Conservation (phyloP, 2,888 invertebrate species). For the Steinernema carpocapsae region DNA sequence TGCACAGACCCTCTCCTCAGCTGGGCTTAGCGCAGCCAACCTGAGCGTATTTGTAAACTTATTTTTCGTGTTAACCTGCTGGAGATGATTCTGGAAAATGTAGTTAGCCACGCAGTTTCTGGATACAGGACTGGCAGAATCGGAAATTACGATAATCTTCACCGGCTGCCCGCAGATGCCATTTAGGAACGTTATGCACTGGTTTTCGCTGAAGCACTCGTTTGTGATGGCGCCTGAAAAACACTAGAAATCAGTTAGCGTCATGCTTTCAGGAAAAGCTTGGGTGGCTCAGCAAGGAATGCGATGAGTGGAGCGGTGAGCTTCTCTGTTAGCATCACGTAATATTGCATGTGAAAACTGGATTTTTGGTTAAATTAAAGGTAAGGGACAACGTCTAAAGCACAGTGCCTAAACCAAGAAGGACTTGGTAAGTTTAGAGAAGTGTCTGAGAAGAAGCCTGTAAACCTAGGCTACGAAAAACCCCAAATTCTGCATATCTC, state of each 20-base stretch:
- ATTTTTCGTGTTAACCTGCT: not conserved
- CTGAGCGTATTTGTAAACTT: not conserved
- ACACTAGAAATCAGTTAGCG: constrained; percentile 53
- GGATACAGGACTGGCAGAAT: constrained; percentile 37
- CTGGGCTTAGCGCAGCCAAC: constrained; percentile 13
- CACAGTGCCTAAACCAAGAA: too few relatives aligned
- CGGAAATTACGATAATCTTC: constrained; percentile 45
- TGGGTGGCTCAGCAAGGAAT: not conserved
- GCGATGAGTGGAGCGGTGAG: constrained; percentile 41
- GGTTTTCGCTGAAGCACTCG: constrained; percentile 41
- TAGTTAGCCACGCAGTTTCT: constrained; percentile 45
- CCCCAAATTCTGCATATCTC: too few relatives aligned
- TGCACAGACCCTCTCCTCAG: constrained; percentile 16
- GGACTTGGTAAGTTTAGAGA: too few relatives aligned
- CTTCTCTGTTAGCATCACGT: constrained; percentile 46
- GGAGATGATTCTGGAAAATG: constrained; percentile 39
- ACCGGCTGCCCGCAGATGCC: constrained; percentile 49
- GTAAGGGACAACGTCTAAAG: constrained; percentile 50
- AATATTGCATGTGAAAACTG: constrained; percentile 51
- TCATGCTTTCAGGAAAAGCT: constrained; percentile 35
- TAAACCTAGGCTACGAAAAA: too few relatives aligned
- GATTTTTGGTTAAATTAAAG: constrained; percentile 43
- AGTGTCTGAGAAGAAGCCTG: too few relatives aligned
- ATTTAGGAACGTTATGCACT: constrained; percentile 41
- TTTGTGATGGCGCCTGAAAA: constrained; percentile 40